A percentile compares a stretch with the other conserved stretches of the same genome.
Evolutionary conservation across 2,113 vertebrate species (phyloP).

Genomic region (Calidris pugnax): DNA sequence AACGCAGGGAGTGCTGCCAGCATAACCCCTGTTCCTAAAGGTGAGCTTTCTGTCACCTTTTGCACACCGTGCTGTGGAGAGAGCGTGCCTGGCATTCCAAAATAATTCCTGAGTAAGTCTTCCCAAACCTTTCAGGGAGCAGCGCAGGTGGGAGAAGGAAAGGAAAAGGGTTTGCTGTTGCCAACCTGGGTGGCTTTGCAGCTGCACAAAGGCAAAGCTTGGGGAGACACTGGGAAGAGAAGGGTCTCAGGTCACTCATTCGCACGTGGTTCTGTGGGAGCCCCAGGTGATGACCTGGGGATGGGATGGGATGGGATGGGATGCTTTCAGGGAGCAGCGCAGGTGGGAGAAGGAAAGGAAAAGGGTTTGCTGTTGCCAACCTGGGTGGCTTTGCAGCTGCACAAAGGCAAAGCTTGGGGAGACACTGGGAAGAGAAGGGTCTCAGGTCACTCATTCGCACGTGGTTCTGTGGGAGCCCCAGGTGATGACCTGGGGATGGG

Average conservation of each 20-base stretch:
- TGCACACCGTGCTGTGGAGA: background rate
- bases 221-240: background rate
- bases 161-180: background rate
- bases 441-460: background rate
- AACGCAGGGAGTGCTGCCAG: background rate
- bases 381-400: background rate
- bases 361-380: background rate
- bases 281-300: no score
- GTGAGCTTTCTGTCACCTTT: background rate
- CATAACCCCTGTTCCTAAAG: background rate
- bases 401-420: background rate
- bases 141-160: background rate
- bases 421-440: background rate
- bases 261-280: accelerated
- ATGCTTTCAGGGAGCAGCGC: background rate
- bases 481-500: no score
- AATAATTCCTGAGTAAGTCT: background rate
- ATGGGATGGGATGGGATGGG: background rate
- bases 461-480: background rate
- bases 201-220: background rate
- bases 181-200: background rate
- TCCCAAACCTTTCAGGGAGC: background rate
- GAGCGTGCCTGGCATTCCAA: background rate
- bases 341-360: background rate
- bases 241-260: background rate